These are phyloP conservation scores for Sarcophaga rosellei DNA, from an alignment of 2,888 invertebrate genomes.

Conservation along the genomic window DNA sequence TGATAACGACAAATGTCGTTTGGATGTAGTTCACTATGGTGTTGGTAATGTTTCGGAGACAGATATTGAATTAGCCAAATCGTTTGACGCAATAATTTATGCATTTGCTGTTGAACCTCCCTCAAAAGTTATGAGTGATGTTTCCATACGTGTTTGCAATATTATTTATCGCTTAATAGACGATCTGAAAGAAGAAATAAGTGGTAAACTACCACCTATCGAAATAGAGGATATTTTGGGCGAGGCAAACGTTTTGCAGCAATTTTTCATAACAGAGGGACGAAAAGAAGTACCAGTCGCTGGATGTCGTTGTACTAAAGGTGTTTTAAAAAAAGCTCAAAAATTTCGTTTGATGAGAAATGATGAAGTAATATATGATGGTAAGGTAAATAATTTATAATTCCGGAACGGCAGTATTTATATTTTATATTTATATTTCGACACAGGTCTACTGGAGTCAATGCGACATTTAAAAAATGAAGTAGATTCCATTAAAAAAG, in stretches of 20 bases:
- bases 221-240: slow-evolving; percentile 90
- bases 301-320: slow-evolving; percentile 92
- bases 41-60: slow-evolving; percentile 92
- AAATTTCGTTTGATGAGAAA: slow-evolving; percentile 87
- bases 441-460: slow-evolving; percentile 86
- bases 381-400: slow-evolving; percentile 80
- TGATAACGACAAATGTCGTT: slow-evolving; percentile 86
- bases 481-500: slow-evolving; percentile 90
- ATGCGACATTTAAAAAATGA: slow-evolving; percentile 95
- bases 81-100: slow-evolving; percentile 91
- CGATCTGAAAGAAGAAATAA: slow-evolving; percentile 91
- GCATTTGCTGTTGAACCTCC: slow-evolving; percentile 91
- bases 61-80: slow-evolving; percentile 91
- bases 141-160: slow-evolving; percentile 88
- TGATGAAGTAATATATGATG: slow-evolving; percentile 86
- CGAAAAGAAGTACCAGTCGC: slow-evolving; percentile 92
- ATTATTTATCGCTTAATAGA: slow-evolving; percentile 97
- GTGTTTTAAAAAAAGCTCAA: slow-evolving; percentile 86
- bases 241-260: slow-evolving; percentile 92
- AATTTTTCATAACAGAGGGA: slow-evolving; percentile 90
- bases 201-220: slow-evolving; percentile 85
- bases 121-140: slow-evolving; percentile 77
- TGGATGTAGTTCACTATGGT: slow-evolving; percentile 94
- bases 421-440: too few species aligned
- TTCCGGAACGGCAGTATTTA: background rate